Evolutionary conservation across 2,888 invertebrate species (phyloP).

Genomic region (Drosophila macrospina): DNA sequence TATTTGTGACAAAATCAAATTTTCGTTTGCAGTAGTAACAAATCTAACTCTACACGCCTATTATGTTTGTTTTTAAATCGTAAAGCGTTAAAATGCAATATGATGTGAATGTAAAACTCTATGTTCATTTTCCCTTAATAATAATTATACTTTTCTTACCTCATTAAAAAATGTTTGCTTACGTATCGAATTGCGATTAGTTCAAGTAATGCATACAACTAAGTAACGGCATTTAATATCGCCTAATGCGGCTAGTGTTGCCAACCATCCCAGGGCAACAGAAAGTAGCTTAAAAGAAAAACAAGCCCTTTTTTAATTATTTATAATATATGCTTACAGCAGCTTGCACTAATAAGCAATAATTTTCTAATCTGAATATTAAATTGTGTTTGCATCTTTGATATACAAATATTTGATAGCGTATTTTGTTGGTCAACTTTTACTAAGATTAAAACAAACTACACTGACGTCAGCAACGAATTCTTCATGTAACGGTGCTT

Average conservation of each 20-base stretch:
- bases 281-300: not conserved
- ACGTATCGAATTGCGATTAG: not conserved
- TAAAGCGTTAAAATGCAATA: not conserved
- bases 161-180: not conserved
- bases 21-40: too few species aligned
- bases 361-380: too few species aligned
- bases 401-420: too few species aligned
- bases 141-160: constrained; percentile 3
- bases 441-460: too few species aligned
- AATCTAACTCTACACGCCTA: too few species aligned
- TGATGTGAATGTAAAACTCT: not conserved
- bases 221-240: not conserved
- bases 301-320: too few species aligned
- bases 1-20: not conserved
- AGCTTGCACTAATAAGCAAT: too few species aligned
- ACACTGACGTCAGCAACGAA: too few species aligned
- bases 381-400: too few species aligned
- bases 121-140: not conserved
- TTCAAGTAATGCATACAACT: not conserved
- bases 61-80: not conserved
- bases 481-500: too few species aligned
- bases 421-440: too few species aligned
- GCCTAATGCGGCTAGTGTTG: not conserved
- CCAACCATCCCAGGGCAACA: not conserved
- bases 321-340: not conserved